Evolutionary conservation across 2,888 invertebrate genomes (phyloP), one percentile per base, ranked within the genome.

Genomic region (Ophion obscuratus): DNA sequence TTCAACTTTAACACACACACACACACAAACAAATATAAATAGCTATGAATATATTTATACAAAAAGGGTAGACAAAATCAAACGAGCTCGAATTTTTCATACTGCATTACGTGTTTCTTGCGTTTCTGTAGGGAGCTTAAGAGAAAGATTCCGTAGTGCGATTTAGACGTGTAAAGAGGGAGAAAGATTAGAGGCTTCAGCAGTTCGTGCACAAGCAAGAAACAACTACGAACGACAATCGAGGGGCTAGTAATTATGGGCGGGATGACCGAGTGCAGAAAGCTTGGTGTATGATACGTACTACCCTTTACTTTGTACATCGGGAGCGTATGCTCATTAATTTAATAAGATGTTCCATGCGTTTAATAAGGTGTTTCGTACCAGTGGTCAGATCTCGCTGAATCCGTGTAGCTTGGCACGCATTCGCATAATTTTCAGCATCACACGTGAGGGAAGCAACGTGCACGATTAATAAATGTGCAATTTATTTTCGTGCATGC

Each of bases 351-450:
- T 24, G 61, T 61, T 61, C n/a, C 20, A 14, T 61, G 61, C 61
- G 11, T 10, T 61, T 44, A 79, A 79, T 79, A 71, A 31, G 61
- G 68, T 79, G 27, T 27, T 53, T 59, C 20, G 47, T 17, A 47
- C 17, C n/a, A 24, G 47, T 2, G 17, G 17, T 53, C 17, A 53
- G 14, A 53, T 17, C 53, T 17, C 53, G 7, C 27, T 5, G 20
- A 24, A 61, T 20, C 24, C 31, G 53, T 17, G 71, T 1, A 9
- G 31, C 57, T 27, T 36, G 53, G 17, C 17, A 53, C 53, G 14
- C 53, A 71, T 71, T 31, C 6, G 44, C 47, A 57, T 31, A 57
- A 71, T 71, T n/a, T 27, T 31, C 24, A 20, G n/a, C 20, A 36
- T 17, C 24, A n/a, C 17, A 68, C 44, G 24, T 24, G 2, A 61